Percentiles rank a stretch among this genome's conserved stretches.
phyloP scores from a whole-genome alignment of 2,888 invertebrate species.

The Incurvaria masculella region DNA sequence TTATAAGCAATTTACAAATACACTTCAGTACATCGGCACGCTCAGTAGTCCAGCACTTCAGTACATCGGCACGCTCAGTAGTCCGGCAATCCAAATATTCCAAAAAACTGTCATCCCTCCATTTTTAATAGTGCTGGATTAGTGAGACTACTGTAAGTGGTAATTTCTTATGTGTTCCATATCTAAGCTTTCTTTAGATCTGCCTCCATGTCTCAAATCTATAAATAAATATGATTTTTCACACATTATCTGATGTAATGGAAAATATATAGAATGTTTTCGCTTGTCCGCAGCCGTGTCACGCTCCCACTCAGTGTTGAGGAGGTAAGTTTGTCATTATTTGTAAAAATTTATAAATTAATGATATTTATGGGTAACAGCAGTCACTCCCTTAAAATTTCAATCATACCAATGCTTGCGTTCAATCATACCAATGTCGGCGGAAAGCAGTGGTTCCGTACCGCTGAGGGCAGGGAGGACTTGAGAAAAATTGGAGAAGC shows the following conservation, averaged over 20 bases:
- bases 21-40: no score
- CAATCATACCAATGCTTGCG: no score
- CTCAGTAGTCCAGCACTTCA: no score
- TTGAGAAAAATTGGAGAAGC: no score
- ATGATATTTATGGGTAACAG: background rate
- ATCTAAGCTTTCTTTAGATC: background rate
- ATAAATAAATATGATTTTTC: slow-evolving; percentile 9
- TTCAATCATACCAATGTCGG: no score
- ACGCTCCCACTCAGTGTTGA: slow-evolving; percentile 95
- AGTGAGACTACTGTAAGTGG: no score
- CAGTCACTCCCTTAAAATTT: no score
- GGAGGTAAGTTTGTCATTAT: slow-evolving; percentile 69
- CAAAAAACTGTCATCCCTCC: slow-evolving; percentile 3
- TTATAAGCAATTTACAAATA: no score
- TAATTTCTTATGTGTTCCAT: background rate
- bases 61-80: no score
- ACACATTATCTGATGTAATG: background rate
- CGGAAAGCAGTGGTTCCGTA: no score
- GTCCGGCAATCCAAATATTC: background rate
- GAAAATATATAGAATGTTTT: slow-evolving; percentile 16
- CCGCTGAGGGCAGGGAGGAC: no score
- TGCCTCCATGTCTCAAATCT: slow-evolving; percentile 10
- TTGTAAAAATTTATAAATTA: slow-evolving; percentile 8
- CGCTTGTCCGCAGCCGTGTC: slow-evolving; percentile 78
- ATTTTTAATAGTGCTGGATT: no score